These are phyloP conservation scores for Troides helena DNA, from an alignment of 2,888 invertebrate species.

Conservation along the genomic window DNA sequence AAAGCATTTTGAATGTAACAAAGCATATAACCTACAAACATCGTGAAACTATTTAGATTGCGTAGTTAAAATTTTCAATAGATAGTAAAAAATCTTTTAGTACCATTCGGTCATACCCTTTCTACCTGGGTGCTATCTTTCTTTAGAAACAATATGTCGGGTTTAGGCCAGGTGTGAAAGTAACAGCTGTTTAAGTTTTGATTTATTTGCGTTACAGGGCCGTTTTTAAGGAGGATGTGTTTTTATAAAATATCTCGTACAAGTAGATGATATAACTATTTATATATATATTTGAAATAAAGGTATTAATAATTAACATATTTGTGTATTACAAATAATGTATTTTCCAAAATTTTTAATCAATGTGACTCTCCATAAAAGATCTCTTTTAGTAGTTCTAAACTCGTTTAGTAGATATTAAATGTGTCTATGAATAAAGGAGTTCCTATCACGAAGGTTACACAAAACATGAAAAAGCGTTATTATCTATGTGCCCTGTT, in stretches of 20 bases:
- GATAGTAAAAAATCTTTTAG: background rate
- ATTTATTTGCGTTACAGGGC: background rate
- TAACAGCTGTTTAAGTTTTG: constrained; percentile 20
- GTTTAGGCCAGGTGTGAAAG: constrained; percentile 12
- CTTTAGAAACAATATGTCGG: constrained; percentile 14
- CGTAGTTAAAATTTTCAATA: background rate
- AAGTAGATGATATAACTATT: too few relatives aligned
- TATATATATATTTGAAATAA: too few relatives aligned
- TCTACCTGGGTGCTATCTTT: constrained; percentile 15
- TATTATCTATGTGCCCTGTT: constrained; percentile 53
- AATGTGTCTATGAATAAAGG: background rate
- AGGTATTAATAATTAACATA: too few relatives aligned
- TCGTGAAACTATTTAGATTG: background rate
- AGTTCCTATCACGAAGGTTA: background rate
- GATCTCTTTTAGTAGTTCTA: too few relatives aligned
- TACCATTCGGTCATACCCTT: background rate
- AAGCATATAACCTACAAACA: background rate
- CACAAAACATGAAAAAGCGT: background rate
- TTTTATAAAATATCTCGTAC: too few relatives aligned
- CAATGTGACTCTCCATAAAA: too few relatives aligned
- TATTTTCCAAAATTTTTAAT: too few relatives aligned
- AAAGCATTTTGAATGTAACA: background rate
- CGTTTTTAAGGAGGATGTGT: background rate
- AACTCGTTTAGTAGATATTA: too few relatives aligned
- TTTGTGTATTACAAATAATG: too few relatives aligned